Percentiles rank a stretch among this genome's conserved stretches.
Evolutionary conservation across 2,113 vertebrate genomes (phyloP).

Genomic region (Cariama cristata): DNA sequence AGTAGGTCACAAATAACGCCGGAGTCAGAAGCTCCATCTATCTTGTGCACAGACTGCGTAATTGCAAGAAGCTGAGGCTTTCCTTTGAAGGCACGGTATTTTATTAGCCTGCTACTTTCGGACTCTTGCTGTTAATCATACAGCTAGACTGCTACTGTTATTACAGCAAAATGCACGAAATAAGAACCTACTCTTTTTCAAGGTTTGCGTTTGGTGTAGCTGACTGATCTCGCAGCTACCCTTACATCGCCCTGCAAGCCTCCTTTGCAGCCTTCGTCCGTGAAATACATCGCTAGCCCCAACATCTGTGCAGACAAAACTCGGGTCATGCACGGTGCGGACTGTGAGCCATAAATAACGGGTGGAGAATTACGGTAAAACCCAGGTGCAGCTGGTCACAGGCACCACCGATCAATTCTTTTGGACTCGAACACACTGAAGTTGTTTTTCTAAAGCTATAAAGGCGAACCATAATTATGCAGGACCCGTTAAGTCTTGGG

Average conservation of each 20-base stretch:
- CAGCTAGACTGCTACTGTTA: background rate
- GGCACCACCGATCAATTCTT: background rate
- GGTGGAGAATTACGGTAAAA: background rate
- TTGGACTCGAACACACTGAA: background rate
- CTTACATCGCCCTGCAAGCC: accelerated
- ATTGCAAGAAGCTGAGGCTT: background rate
- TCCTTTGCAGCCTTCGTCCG: background rate
- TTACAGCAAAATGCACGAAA: background rate
- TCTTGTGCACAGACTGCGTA: background rate
- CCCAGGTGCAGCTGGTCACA: background rate
- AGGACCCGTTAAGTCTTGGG: background rate
- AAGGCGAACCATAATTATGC: background rate
- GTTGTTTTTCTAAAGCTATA: background rate
- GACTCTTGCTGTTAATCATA: background rate
- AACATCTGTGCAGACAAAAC: background rate
- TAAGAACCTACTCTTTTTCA: background rate
- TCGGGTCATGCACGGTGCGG: background rate
- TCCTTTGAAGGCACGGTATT: background rate
- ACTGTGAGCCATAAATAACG: background rate
- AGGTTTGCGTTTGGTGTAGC: background rate
- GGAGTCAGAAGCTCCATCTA: background rate
- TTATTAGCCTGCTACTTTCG: background rate
- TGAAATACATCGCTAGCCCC: background rate
- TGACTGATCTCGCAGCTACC: background rate
- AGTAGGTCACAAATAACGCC: background rate